These are phyloP conservation scores for Trididemnum nubilum DNA, from an alignment of 23 tunicate genomes.

Conservation along the genomic window DNA sequence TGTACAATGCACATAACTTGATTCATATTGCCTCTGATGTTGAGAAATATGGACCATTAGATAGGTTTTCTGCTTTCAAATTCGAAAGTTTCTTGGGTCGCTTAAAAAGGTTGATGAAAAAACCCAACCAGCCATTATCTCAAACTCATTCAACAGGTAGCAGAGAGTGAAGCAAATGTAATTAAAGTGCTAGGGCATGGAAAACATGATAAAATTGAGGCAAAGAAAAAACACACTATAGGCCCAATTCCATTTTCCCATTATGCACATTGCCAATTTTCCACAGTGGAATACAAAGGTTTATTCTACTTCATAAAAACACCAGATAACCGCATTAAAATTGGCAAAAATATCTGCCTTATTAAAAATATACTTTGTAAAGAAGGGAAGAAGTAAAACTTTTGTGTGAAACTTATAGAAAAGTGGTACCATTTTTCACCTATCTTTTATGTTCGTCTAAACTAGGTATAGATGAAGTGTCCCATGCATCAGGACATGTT, in stretches of 20 bases:
- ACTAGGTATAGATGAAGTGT: background rate
- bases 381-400: background rate
- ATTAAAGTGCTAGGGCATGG: no score
- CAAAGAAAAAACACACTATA: background rate
- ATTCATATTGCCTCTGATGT: background rate
- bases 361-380: background rate
- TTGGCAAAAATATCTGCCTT: background rate
- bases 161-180: background rate
- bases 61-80: conserved; percentile 1
- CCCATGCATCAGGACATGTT: background rate
- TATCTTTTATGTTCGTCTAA: background rate
- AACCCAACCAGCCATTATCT: background rate
- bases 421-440: background rate
- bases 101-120: conserved; percentile 18
- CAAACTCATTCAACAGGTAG: background rate
- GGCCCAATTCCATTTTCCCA: background rate
- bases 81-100: conserved; percentile 30
- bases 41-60: conserved; percentile 15
- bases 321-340: background rate
- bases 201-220: no score
- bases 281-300: background rate
- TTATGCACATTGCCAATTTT: background rate
- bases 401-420: background rate
- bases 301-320: background rate
- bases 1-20: background rate